A percentile compares a stretch with the other conserved stretches of the same genome.
These are phyloP conservation scores for Aspidoscelis tigris DNA, from an alignment of 2,113 vertebrate genomes.

Conservation along the genomic window DNA sequence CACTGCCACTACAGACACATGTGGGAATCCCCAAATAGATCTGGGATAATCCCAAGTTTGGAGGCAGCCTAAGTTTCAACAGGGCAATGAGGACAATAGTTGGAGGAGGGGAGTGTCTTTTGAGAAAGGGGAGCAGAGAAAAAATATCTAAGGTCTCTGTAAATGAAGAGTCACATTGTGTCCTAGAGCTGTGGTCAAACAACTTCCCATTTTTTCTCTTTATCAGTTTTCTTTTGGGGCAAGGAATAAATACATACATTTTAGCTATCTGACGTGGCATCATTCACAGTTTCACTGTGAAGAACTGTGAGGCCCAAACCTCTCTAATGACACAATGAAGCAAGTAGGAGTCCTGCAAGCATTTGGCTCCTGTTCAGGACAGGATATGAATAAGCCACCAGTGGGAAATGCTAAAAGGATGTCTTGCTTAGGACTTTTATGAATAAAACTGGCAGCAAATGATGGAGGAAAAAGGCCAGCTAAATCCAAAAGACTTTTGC, in stretches of 20 bases:
- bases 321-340: background rate
- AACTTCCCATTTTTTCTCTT: background rate
- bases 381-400: background rate
- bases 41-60: too few species aligned
- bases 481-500: background rate
- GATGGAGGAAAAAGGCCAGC: background rate
- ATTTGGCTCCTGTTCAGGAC: constrained; percentile 8
- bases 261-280: background rate
- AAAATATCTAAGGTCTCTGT: background rate
- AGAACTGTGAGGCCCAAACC: background rate
- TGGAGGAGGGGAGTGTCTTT: background rate
- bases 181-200: background rate
- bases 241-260: background rate
- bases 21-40: too few species aligned
- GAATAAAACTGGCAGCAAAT: background rate
- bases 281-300: background rate
- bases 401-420: background rate
- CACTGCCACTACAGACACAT: too few species aligned
- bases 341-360: background rate
- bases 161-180: background rate
- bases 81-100: background rate
- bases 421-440: background rate
- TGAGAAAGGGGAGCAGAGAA: background rate
- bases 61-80: too few species aligned
- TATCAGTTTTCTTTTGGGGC: background rate